These are phyloP conservation scores for Maniola hyperantus DNA, from an alignment of 2,888 invertebrate genomes.

Conservation along the genomic window DNA sequence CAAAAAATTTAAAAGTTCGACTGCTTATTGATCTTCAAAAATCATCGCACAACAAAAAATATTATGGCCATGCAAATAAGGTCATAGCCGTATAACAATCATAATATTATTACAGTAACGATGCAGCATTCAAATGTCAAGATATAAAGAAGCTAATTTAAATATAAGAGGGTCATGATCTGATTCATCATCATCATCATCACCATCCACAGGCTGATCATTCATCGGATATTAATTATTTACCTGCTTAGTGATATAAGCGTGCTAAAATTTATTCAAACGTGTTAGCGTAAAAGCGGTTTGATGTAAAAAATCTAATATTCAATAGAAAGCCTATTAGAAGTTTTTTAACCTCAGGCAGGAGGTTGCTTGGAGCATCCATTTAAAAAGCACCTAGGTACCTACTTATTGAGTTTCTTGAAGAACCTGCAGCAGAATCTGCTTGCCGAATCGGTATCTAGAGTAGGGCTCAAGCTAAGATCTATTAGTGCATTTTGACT, in stretches of 20 bases:
- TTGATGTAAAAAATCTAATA: neutral
- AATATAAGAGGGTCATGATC: neutral
- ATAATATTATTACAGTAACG: constrained; percentile 3
- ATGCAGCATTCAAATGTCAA: constrained; percentile 18
- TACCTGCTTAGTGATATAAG: neutral
- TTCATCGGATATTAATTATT: too few species aligned
- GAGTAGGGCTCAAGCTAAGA: too few species aligned
- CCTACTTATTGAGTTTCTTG: too few species aligned
- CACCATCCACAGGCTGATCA: too few species aligned
- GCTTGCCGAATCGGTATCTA: too few species aligned
- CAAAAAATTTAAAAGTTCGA: neutral
- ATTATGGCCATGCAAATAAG: constrained; percentile 17
- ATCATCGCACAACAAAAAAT: neutral
- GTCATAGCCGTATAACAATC: neutral
- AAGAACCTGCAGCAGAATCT: too few species aligned
- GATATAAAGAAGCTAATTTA: constrained; percentile 1
- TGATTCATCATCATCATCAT: too few species aligned
- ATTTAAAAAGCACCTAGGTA: neutral
- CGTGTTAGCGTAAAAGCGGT: neutral
- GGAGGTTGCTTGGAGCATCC: too few species aligned
- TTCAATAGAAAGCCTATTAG: neutral
- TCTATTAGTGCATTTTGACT: too few species aligned
- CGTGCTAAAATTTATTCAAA: neutral
- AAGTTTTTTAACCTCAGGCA: neutral
- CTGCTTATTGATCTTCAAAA: neutral